phyloP scores from a whole-genome alignment of 92 coral and sea anemone genomes.

The Palythoa grandiflora region DNA sequence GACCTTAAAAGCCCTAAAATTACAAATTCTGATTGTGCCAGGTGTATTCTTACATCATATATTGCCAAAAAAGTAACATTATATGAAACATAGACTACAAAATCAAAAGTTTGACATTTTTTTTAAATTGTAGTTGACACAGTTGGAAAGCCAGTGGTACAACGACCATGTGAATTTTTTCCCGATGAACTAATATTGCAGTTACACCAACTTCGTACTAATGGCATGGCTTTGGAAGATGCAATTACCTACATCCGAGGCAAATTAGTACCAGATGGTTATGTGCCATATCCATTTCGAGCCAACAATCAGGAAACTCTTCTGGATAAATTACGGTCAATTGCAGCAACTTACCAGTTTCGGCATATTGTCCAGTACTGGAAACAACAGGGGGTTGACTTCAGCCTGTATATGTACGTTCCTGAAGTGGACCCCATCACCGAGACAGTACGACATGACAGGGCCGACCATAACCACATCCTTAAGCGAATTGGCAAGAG shows the following conservation, averaged over 20 bases:
- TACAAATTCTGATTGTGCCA: background rate
- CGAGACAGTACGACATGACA: conserved; percentile 23
- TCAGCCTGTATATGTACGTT: conserved; percentile 39
- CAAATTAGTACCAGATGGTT: conserved; percentile 39
- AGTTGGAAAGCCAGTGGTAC: conserved; percentile 48
- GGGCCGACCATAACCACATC: conserved; percentile 40
- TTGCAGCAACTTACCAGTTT: conserved; percentile 29
- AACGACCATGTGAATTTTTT: conserved; percentile 28
- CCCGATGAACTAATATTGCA: conserved; percentile 5
- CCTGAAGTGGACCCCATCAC: conserved; percentile 36
- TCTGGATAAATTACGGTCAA: conserved; percentile 27
- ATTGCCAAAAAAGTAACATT: background rate
- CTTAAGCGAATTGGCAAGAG: conserved; percentile 47
- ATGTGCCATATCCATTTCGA: conserved; percentile 31
- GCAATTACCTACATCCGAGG: background rate
- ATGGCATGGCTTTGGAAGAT: conserved; percentile 31
- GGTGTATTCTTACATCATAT: background rate
- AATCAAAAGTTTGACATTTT: background rate
- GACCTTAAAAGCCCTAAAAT: too few species aligned
- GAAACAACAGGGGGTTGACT: conserved; percentile 35
- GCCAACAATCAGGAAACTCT: conserved; percentile 33
- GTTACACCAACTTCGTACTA: background rate
- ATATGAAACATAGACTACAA: background rate
- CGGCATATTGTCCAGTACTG: conserved; percentile 17
- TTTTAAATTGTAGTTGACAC: conserved; percentile 5